Base-by-base conservation (phyloP, 2,797 vertebrate genomes). In the Micrastur ruficollis region DNA sequence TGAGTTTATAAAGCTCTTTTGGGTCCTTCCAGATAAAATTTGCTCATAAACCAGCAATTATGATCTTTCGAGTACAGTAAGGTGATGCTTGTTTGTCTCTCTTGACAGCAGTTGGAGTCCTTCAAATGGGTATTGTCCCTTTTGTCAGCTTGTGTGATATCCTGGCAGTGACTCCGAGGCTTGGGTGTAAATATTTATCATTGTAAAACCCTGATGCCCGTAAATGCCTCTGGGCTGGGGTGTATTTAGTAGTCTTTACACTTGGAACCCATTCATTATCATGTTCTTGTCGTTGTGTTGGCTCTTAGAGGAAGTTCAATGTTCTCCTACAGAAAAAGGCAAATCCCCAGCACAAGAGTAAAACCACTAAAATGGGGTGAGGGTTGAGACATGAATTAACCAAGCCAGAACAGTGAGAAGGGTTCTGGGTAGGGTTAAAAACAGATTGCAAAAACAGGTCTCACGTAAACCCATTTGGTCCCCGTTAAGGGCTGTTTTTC, bases 1-100 rank as follows among this genome's bases (percentile, higher is more conserved):
- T 89, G 94, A 75, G 81, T 91, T 95, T 94, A 65, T 81, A 93
- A 89, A 93, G 63, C 89, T 58, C 94, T 94, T 96, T 94, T 94
- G 92, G 79, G 92, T 66, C 86, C 61, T 95, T 94, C 81, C 80
- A 52, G 90, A 96, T 85, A 91, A 95, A 95, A 89, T 95, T 85
- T 92, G 93, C 92, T 96, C 26, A 0, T 94, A 94, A 97, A 93
- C 56, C 79, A 72, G 84, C 84, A 92, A 61, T 94, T 95, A 81
- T 8, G 65, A 65, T 93, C 91, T 95, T 93, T 75, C 3, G 14
- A 81, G 72, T 66, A 63, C 1, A 3, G 68, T 65, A 68, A 92
- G 91, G 92, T 96, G 95, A 89, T 89, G 81, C 65, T 91, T 71
- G 34, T 59, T 85, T 71, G 66, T 92, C 61, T 89, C 79, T 93